Conservation (phyloP, 2,888 invertebrate species). For the Plagiodera versicolora region DNA sequence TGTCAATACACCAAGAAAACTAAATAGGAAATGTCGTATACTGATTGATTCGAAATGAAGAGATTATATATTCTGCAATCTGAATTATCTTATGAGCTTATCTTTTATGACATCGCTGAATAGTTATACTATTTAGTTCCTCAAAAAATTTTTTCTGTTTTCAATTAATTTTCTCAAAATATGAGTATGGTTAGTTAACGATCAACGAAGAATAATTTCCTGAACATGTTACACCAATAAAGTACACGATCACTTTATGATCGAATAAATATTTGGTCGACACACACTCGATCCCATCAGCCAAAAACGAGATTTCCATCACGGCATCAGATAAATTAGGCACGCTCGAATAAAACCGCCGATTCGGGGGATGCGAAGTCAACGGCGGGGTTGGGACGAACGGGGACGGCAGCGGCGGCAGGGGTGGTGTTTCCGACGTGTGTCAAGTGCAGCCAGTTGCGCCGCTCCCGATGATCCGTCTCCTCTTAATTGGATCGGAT, state of each 20-base stretch:
- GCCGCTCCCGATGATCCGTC: slow-evolving; percentile 49
- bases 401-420: slow-evolving; percentile 28
- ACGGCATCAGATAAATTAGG: slow-evolving; percentile 37
- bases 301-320: slow-evolving; percentile 25
- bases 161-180: too few relatives aligned
- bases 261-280: slow-evolving; percentile 16
- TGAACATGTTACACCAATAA: background rate
- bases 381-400: too few relatives aligned
- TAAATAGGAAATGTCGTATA: too few relatives aligned
- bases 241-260: background rate
- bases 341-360: slow-evolving; percentile 36
- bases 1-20: too few relatives aligned
- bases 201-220: background rate
- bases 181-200: too few relatives aligned
- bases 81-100: too few relatives aligned
- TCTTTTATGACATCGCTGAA: too few relatives aligned
- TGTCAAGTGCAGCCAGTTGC: slow-evolving; percentile 54
- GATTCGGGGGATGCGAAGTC: slow-evolving; percentile 26
- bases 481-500: slow-evolving; percentile 56
- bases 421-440: slow-evolving; percentile 51
- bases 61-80: too few relatives aligned
- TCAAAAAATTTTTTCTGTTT: too few relatives aligned
- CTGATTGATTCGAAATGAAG: too few relatives aligned
- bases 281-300: slow-evolving; percentile 3
- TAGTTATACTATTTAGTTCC: too few relatives aligned